phyloP scores from a whole-genome alignment of 2,888 invertebrate genomes.

The Lamellibrachia satsuma region DNA sequence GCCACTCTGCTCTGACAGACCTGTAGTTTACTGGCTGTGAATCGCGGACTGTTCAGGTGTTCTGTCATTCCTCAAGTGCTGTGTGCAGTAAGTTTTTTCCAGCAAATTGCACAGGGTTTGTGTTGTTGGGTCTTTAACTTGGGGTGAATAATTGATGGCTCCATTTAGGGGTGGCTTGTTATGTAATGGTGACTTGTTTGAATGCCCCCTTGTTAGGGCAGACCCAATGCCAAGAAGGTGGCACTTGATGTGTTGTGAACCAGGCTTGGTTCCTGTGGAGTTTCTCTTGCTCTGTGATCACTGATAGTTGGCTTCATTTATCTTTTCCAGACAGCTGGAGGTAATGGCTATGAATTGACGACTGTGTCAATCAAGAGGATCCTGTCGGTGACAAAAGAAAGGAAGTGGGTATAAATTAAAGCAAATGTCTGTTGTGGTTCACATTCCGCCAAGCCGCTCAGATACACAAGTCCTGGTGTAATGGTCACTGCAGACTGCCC shows the following conservation, averaged over 20 bases:
- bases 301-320: neutral
- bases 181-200: constrained; percentile 6
- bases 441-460: neutral
- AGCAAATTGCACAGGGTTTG: neutral
- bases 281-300: neutral
- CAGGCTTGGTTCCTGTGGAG: neutral
- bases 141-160: neutral
- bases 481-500: neutral
- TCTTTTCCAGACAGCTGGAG: neutral
- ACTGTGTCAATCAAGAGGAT: neutral
- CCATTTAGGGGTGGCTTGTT: neutral
- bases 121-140: neutral
- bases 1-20: neutral
- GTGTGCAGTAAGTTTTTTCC: neutral
- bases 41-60: neutral
- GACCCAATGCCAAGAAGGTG: neutral
- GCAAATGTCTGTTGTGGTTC: neutral
- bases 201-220: neutral
- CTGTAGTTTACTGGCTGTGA: neutral
- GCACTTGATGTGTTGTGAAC: neutral
- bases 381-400: neutral
- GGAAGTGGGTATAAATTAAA: neutral
- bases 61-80: neutral
- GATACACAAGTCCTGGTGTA: neutral
- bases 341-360: neutral